Evolutionary conservation across 2,797 vertebrate genomes (phyloP), one percentile per base, ranked within the genome.

Genomic region (Periophthalmus magnuspinnatus): DNA sequence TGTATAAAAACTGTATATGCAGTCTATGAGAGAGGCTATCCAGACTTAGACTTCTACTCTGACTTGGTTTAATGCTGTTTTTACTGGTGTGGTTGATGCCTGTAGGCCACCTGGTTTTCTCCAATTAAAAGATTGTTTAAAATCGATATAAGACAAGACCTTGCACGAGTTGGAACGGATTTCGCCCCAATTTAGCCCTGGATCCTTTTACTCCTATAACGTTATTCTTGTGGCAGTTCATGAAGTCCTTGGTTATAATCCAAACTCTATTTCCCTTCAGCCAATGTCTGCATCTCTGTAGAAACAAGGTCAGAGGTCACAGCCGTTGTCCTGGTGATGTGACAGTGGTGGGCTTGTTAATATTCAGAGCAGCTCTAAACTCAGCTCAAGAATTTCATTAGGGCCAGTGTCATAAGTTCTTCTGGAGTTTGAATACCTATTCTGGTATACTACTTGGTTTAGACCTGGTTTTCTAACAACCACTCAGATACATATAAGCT

Each of bases 181-280:
- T 10, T 34, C 22, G 34, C 38, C 34, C 36, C n/a, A 19, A 3
- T 38, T 62, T 21, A 62, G 59, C 21, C 2, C 17, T 16, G 32
- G 6, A 6, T 58, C 58, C 7, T 52, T 54, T 54, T 22, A 22
- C 52, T 6, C 52, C 52, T 9, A 54, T 54, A 10, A 21, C 22
- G 52, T 22, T 54, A 22, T 54, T 54, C 52, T 54, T 60, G 32
- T 60, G 36, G 17, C 14, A 22, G 32, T 56, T 28, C 55, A 56
- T 28, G 55, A 24, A 56, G 57, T 59, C 32, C 24, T 34, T 34
- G 57, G 57, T 33, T 34, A 57, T 9, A 16, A 59, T 45, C 60
- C 60, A 45, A 45, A 63, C 60, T 63, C 60, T n/a, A 45, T 63
- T 63, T 63, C 60, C 60, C 60, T 45, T 41, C 36, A 63, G 60